Evolutionary conservation across 2,113 vertebrate species (phyloP).

Genomic region (Phalacrocorax aristotelis): DNA sequence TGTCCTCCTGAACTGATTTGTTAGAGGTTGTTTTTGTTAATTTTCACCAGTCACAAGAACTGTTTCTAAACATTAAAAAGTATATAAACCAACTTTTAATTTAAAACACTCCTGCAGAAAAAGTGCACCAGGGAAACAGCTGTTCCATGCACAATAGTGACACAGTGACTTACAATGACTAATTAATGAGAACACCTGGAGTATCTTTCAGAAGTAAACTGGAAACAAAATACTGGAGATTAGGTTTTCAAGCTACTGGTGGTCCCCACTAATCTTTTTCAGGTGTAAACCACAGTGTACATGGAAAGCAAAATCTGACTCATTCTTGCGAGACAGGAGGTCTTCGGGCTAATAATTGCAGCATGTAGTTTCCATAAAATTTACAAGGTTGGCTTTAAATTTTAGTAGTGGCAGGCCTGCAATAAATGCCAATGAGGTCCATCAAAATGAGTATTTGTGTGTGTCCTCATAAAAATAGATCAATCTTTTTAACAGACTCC

Average conservation of each 20-base stretch:
- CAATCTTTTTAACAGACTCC: conserved; percentile 67
- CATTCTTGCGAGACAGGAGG: conserved; percentile 64
- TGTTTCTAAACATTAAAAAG: conserved; percentile 36
- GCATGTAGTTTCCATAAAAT: conserved; percentile 66
- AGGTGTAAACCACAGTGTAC: conserved; percentile 86
- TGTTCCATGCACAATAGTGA: conserved; percentile 66
- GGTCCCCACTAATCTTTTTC: conserved; percentile 90
- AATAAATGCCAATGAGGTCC: conserved; percentile 56
- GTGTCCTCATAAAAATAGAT: conserved; percentile 68
- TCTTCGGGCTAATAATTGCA: conserved; percentile 71
- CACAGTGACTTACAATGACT: conserved; percentile 71
- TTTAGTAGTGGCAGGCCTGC: conserved; percentile 71
- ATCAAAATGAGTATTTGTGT: conserved; percentile 63
- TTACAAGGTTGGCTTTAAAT: conserved; percentile 63
- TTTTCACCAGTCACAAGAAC: conserved; percentile 32
- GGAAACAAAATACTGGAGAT: conserved; percentile 93
- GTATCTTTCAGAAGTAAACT: conserved; percentile 76
- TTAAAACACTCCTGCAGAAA: conserved; percentile 70
- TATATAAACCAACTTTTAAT: conserved; percentile 72
- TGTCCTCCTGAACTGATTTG: neutral
- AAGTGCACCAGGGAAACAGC: conserved; percentile 54
- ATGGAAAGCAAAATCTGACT: conserved; percentile 59
- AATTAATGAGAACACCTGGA: conserved; percentile 93
- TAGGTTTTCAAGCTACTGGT: conserved; percentile 87
- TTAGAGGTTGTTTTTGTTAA: neutral